Percentiles rank a stretch among this genome's conserved stretches.
Evolutionary conservation across 2,888 invertebrate genomes (phyloP).

Genomic region (Rotaria sp.): DNA sequence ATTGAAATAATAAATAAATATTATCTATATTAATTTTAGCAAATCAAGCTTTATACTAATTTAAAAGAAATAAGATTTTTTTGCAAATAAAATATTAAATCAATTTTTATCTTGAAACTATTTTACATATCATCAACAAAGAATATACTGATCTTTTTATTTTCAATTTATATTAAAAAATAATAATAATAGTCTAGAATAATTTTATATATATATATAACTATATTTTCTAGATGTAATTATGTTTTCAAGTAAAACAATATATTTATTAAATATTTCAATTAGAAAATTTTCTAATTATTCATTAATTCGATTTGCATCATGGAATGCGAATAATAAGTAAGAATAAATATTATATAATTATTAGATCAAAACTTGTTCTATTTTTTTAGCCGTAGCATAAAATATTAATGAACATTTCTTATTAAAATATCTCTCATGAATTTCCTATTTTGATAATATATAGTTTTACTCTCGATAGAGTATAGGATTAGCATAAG

Average conservation of each 20-base stretch:
- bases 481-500: not conserved
- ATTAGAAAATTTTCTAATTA: not conserved
- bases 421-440: too few relatives aligned
- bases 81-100: too few relatives aligned
- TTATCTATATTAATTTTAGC: conserved; percentile 77
- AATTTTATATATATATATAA: too few relatives aligned
- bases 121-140: too few relatives aligned
- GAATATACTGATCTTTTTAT: too few relatives aligned
- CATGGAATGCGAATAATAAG: conserved; percentile 23
- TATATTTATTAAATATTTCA: not conserved
- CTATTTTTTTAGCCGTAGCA: too few relatives aligned
- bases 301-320: not conserved
- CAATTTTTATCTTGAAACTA: too few relatives aligned
- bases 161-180: too few relatives aligned
- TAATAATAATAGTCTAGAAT: too few relatives aligned
- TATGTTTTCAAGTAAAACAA: not conserved
- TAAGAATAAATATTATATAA: not conserved
- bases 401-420: too few relatives aligned
- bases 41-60: conserved; percentile 93
- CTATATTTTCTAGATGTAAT: not conserved
- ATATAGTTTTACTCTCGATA: too few relatives aligned
- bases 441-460: too few relatives aligned
- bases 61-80: conserved; percentile 47
- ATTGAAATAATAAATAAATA: conserved; percentile 93
- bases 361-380: not conserved